Evolutionary conservation across 1,140 invertebrate species (phyloP).

Genomic region (Drosophila paulistorum): DNA sequence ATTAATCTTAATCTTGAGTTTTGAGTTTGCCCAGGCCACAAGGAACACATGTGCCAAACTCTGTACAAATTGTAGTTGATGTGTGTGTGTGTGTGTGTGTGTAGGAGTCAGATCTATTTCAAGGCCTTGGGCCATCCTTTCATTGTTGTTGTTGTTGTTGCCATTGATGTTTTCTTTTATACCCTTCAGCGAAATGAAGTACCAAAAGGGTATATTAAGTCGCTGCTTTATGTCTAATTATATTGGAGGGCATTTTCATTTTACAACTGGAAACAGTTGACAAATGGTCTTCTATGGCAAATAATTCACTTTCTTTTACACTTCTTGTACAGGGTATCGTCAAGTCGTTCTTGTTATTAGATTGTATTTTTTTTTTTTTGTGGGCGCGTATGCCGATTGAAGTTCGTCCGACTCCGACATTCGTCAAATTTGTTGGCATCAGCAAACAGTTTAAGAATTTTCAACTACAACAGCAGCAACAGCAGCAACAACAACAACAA

Average conservation of each 20-base stretch:
- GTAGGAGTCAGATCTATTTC: slow-evolving; percentile 63
- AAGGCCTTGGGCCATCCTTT: slow-evolving; percentile 68
- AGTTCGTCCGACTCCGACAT: slow-evolving; percentile 78
- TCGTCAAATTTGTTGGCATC: slow-evolving; percentile 82
- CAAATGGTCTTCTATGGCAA: not conserved
- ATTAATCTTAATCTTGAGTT: slow-evolving; percentile 78
- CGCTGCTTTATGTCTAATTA: too few relatives aligned
- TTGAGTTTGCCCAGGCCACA: slow-evolving; percentile 62
- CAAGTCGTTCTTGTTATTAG: not conserved
- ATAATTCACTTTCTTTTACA: slow-evolving; percentile 17
- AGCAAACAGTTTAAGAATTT: slow-evolving; percentile 70
- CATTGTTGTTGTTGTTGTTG: slow-evolving; percentile 65
- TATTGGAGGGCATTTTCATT: not conserved
- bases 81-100: slow-evolving; percentile 23
- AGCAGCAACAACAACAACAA: slow-evolving; percentile 42
- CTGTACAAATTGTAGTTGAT: slow-evolving; percentile 15
- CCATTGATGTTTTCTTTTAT: slow-evolving; percentile 8
- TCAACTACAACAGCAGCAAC: slow-evolving; percentile 22
- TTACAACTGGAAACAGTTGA: slow-evolving; percentile 8
- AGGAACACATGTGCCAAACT: slow-evolving; percentile 74
- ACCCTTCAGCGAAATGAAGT: not conserved
- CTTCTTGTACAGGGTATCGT: not conserved
- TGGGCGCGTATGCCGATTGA: slow-evolving; percentile 67
- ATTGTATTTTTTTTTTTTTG: slow-evolving; percentile 42
- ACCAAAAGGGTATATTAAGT: not conserved